Conservation (phyloP, 1,140 invertebrate species). For the Drosophila insularis region DNA sequence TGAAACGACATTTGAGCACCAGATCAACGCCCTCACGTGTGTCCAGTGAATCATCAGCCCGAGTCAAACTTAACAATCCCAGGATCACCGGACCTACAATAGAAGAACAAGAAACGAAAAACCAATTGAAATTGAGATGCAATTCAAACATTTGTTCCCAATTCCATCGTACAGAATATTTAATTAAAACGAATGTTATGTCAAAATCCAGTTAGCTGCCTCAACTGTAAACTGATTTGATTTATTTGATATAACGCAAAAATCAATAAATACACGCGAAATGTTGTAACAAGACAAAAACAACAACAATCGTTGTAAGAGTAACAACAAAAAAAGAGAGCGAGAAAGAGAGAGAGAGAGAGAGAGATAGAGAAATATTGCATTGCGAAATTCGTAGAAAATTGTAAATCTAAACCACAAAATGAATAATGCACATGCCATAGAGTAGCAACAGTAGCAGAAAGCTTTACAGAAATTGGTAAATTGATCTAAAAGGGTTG, state of each 20-base stretch:
- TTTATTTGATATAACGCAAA: conserved; percentile 51
- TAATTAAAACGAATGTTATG: conserved; percentile 1
- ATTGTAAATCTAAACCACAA: conserved; percentile 70
- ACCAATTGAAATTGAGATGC: conserved; percentile 1
- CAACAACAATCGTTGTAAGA: neutral
- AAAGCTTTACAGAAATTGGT: conserved; percentile 3
- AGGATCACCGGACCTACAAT: neutral
- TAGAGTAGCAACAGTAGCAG: conserved; percentile 25
- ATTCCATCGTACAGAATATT: neutral
- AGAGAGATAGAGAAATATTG: conserved; percentile 29
- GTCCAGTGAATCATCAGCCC: conserved; percentile 84
- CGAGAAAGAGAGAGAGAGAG: conserved; percentile 18
- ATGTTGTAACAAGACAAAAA: conserved; percentile 9
- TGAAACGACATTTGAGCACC: conserved; percentile 90
- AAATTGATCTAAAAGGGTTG: conserved; percentile 4
- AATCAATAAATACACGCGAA: conserved; percentile 10
- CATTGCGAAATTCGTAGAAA: conserved; percentile 46
- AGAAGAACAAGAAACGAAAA: neutral
- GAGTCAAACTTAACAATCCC: neutral
- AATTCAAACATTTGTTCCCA: neutral
- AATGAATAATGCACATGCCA: conserved; percentile 67
- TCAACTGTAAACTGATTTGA: conserved; percentile 58
- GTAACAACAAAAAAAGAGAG: conserved; percentile 15
- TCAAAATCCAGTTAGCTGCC: conserved; percentile 1
- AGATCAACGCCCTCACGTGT: conserved; percentile 90